Evolutionary conservation across 2,888 invertebrate genomes (phyloP).

Genomic region (Sphaerophoria taeniata): DNA sequence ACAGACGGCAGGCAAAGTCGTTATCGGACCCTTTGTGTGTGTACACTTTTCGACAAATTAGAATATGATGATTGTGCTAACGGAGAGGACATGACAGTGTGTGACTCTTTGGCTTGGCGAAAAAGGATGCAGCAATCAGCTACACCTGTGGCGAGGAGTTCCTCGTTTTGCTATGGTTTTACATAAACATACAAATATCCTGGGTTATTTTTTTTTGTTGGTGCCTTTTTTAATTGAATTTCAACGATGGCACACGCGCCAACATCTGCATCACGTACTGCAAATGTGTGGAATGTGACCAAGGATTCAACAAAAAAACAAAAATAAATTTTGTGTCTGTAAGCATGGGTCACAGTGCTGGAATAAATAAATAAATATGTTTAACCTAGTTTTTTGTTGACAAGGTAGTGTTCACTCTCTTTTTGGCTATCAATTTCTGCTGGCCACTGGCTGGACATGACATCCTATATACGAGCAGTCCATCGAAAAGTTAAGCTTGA

Average conservation of each 20-base stretch:
- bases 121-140: constrained; percentile 73
- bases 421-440: too few species aligned
- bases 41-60: constrained; percentile 59
- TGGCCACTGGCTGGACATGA: too few species aligned
- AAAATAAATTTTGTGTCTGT: constrained; percentile 1
- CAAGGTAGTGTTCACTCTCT: too few species aligned
- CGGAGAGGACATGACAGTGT: background rate
- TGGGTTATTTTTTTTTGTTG: constrained; percentile 7
- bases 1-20: constrained; percentile 44
- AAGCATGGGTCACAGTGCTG: background rate
- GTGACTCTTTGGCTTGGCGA: constrained; percentile 43
- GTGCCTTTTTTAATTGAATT: constrained; percentile 80
- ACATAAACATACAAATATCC: too few species aligned
- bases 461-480: too few species aligned
- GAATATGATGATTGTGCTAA: constrained; percentile 64
- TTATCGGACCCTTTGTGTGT: constrained; percentile 61
- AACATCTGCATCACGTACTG: constrained; percentile 74
- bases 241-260: constrained; percentile 74
- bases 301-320: constrained; percentile 47
- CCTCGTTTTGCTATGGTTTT: constrained; percentile 37
- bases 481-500: too few species aligned
- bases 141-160: constrained; percentile 67
- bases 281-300: constrained; percentile 73
- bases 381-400: too few species aligned
- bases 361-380: background rate